Conservation (phyloP, 2,113 vertebrate genomes). For the Zosterops japonicus region DNA sequence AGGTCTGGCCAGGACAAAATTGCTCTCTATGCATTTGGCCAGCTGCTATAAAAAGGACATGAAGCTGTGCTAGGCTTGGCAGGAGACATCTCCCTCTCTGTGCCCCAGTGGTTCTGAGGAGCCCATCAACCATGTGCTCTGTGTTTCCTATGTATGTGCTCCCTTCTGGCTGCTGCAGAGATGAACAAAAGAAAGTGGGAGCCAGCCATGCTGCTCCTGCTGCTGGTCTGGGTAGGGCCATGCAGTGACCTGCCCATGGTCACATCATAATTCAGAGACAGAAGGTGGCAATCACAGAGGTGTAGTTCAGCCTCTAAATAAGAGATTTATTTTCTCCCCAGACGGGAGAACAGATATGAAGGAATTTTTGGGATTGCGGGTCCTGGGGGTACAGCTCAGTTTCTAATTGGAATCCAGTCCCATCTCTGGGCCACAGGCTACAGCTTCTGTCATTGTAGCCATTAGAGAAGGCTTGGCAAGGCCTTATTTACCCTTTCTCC, state of each 20-base stretch:
- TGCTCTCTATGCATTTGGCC: background rate
- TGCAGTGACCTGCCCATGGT: background rate
- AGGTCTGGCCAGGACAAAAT: background rate
- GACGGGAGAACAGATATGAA: background rate
- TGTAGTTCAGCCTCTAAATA: background rate
- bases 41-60: background rate
- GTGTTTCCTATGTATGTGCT: fast-evolving
- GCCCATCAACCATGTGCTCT: fast-evolving
- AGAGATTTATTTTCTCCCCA: background rate
- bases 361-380: background rate
- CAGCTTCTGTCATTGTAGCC: background rate
- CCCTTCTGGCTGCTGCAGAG: background rate
- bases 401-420: background rate
- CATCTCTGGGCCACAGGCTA: background rate
- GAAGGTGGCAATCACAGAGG: background rate
- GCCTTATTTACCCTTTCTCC: background rate
- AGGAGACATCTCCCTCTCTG: background rate
- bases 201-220: background rate
- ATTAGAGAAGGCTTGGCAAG: background rate
- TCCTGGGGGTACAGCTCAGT: background rate
- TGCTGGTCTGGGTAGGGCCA: background rate
- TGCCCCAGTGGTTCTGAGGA: background rate
- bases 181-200: background rate
- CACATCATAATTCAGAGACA: background rate
- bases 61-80: background rate